A percentile compares a stretch with the other conserved stretches of the same genome.
phyloP scores from a whole-genome alignment of 2,888 invertebrate species.

The Andrena flavipes region DNA sequence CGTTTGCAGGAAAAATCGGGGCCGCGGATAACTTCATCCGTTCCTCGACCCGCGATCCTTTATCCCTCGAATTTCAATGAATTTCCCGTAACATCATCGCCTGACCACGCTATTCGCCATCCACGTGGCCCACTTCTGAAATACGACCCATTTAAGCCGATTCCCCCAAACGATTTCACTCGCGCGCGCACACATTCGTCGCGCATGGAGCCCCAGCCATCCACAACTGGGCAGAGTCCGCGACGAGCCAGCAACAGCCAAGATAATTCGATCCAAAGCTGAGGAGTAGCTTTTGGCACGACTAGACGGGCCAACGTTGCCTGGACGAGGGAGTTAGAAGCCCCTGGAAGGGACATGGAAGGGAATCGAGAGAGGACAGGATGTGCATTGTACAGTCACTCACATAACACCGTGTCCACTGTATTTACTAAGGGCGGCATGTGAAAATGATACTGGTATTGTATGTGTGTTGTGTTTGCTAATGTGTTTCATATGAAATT shows the following conservation, averaged over 20 bases:
- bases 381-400: slow-evolving; percentile 46
- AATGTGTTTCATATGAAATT: too few species aligned
- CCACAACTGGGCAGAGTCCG: slow-evolving; percentile 14
- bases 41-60: background rate
- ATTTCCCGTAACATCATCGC: slow-evolving; percentile 15
- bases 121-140: slow-evolving; percentile 9
- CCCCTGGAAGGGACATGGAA: background rate
- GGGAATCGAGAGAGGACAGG: background rate
- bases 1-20: slow-evolving; percentile 25
- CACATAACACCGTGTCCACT: too few species aligned
- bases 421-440: too few species aligned
- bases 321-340: slow-evolving; percentile 10
- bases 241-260: slow-evolving; percentile 27
- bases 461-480: too few species aligned
- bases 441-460: too few species aligned
- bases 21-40: slow-evolving; percentile 27
- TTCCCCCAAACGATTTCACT: slow-evolving; percentile 27
- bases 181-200: background rate
- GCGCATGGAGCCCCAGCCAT: too few species aligned
- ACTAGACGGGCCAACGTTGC: slow-evolving; percentile 11
- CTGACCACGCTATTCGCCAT: background rate
- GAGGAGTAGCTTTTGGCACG: slow-evolving; percentile 44
- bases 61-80: slow-evolving; percentile 12
- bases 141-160: slow-evolving; percentile 34
- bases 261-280: slow-evolving; percentile 42